phyloP scores from a whole-genome alignment of 2,888 invertebrate genomes.

The Drosophila aldrichi region DNA sequence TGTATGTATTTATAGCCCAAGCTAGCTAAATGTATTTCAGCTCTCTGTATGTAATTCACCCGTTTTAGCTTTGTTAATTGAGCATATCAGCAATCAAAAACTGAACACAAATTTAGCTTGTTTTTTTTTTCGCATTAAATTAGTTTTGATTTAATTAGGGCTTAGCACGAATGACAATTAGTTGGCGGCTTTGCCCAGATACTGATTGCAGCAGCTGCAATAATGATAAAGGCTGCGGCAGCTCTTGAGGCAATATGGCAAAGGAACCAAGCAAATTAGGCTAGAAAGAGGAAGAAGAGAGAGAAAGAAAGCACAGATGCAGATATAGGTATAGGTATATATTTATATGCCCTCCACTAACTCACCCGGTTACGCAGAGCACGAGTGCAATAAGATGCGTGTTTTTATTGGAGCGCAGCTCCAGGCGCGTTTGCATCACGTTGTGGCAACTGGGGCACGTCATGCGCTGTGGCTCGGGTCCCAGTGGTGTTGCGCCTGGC shows the following conservation, averaged over 20 bases:
- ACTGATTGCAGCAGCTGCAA: constrained; percentile 64
- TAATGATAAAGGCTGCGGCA: constrained; percentile 62
- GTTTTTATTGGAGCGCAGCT: constrained; percentile 43
- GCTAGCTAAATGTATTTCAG: no score
- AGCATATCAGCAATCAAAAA: neutral
- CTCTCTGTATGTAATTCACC: neutral
- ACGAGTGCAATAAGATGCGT: constrained; percentile 62
- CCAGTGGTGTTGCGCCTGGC: constrained; percentile 34
- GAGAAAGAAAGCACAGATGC: neutral
- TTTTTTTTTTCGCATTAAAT: constrained; percentile 1
- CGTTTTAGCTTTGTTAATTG: neutral
- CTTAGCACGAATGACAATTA: constrained; percentile 4
- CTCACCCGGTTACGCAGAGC: constrained; percentile 62
- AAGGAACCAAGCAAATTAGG: constrained; percentile 51
- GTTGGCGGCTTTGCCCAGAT: constrained; percentile 44
- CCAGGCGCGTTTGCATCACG: constrained; percentile 49
- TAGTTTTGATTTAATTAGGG: neutral
- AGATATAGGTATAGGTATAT: neutral
- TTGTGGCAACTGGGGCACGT: constrained; percentile 57
- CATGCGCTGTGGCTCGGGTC: constrained; percentile 49
- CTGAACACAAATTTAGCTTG: neutral
- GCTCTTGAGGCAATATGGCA: constrained; percentile 63
- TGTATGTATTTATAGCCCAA: neutral
- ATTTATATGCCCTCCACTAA: neutral
- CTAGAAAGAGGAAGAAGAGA: constrained; percentile 17